Evolutionary conservation across 2,113 vertebrate genomes (phyloP).

Genomic region (Aspidoscelis tigris): DNA sequence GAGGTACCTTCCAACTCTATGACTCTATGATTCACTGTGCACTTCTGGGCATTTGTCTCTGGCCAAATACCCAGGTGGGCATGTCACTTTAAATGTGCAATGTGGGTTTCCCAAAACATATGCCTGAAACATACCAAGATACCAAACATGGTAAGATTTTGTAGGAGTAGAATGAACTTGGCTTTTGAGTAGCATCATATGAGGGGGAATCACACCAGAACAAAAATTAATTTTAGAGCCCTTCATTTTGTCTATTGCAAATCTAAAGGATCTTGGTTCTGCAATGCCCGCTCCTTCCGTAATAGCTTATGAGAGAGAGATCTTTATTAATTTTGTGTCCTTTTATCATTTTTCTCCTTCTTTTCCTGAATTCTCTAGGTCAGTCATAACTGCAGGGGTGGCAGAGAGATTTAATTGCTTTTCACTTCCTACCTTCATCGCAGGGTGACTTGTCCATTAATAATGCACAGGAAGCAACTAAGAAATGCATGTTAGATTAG

Average conservation of each 20-base stretch:
- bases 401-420: slow-evolving; percentile 73
- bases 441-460: slow-evolving; percentile 73
- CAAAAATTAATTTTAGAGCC: slow-evolving; percentile 39
- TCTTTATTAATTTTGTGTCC: slow-evolving; percentile 56
- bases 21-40: too few species aligned
- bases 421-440: slow-evolving; percentile 72
- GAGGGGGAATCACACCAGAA: slow-evolving; percentile 25
- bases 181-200: background rate
- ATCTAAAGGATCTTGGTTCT: slow-evolving; percentile 47
- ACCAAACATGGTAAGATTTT: slow-evolving; percentile 23
- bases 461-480: slow-evolving; percentile 72
- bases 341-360: slow-evolving; percentile 52
- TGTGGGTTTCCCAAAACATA: slow-evolving; percentile 64
- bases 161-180: slow-evolving; percentile 48
- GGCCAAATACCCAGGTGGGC: too few species aligned
- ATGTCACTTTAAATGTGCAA: too few species aligned
- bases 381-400: slow-evolving; percentile 71
- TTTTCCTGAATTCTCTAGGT: slow-evolving; percentile 68
- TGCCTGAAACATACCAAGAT: slow-evolving; percentile 51
- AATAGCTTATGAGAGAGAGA: slow-evolving; percentile 7
- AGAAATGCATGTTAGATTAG: slow-evolving; percentile 72
- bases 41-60: too few species aligned
- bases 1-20: too few species aligned
- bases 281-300: slow-evolving; percentile 30
- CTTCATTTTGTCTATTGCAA: slow-evolving; percentile 47